A percentile compares a stretch with the other conserved stretches of the same genome.
Conservation (phyloP, 2,797 vertebrate species). For the Phrynocephalus vlangalii region DNA sequence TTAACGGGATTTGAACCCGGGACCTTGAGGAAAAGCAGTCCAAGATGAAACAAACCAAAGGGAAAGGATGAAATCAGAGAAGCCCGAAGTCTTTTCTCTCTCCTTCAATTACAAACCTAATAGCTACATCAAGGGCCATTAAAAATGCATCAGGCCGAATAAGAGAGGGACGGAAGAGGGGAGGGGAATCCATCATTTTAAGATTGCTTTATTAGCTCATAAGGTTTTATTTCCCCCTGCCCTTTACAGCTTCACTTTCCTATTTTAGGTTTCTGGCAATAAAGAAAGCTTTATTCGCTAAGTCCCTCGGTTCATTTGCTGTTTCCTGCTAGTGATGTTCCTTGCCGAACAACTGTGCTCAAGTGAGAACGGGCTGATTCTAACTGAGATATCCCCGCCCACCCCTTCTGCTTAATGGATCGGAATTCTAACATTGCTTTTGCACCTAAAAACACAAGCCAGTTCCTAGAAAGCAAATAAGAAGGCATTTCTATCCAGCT, state of each 20-base stretch:
- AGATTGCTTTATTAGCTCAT: constrained; percentile 56
- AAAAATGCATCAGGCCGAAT: constrained; percentile 57
- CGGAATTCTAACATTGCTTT: not conserved
- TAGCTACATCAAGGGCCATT: constrained; percentile 44
- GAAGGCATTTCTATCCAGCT: not conserved
- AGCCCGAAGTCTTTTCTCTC: not conserved
- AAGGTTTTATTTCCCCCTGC: not conserved
- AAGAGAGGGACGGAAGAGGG: constrained; percentile 43
- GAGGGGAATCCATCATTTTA: constrained; percentile 52
- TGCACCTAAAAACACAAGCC: not conserved
- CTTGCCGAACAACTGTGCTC: not conserved
- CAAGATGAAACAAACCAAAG: not conserved
- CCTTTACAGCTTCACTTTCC: not conserved
- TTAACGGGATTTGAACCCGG: no score
- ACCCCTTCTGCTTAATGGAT: not conserved
- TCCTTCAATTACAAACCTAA: constrained; percentile 53
- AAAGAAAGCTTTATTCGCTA: constrained; percentile 1
- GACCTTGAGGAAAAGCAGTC: not conserved
- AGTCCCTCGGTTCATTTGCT: not conserved
- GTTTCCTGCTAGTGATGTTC: not conserved
- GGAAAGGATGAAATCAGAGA: not conserved
- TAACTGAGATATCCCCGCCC: not conserved
- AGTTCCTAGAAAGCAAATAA: not conserved
- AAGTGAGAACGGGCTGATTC: not conserved
- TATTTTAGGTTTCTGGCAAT: constrained; percentile 42